Evolutionary conservation across 1,140 invertebrate genomes (phyloP).

Genomic region (Drosophila tsacasi): DNA sequence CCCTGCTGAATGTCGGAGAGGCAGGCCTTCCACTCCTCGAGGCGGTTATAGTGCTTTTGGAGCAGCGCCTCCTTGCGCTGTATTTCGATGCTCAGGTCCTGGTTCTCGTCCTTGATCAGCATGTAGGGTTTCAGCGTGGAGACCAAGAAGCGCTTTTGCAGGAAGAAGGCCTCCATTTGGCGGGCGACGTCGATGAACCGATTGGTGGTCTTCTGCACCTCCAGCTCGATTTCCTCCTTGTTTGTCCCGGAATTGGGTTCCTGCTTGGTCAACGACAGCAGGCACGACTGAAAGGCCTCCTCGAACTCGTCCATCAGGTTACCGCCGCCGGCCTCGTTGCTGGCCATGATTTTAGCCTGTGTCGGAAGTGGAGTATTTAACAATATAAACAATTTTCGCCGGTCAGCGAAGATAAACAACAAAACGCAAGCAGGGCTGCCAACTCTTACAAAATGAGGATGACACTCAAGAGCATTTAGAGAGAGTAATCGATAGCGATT

Average conservation of each 20-base stretch:
- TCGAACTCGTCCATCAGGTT: conserved; percentile 94
- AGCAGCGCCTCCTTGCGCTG: conserved; percentile 94
- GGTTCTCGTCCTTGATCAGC: conserved; percentile 95
- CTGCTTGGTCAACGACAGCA: conserved; percentile 92
- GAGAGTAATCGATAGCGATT: background rate
- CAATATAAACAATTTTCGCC: background rate
- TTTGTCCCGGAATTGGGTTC: conserved; percentile 91
- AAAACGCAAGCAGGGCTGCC: conserved; percentile 17
- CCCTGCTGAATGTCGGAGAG: conserved; percentile 89
- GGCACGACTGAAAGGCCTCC: conserved; percentile 94
- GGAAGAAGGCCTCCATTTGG: conserved; percentile 97
- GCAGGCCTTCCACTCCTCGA: conserved; percentile 94
- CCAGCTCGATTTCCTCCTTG: conserved; percentile 93
- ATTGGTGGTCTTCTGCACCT: conserved; percentile 93
- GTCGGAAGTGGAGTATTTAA: background rate
- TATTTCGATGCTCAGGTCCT: conserved; percentile 93
- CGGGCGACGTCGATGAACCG: conserved; percentile 95
- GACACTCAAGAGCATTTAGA: background rate
- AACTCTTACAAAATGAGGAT: background rate
- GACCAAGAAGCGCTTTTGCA: conserved; percentile 95
- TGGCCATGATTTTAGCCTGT: conserved; percentile 87
- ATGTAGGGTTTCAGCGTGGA: conserved; percentile 96
- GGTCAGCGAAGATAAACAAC: conserved; percentile 2
- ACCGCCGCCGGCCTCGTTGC: conserved; percentile 91
- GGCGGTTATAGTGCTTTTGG: conserved; percentile 95